phyloP scores from a whole-genome alignment of 2,888 invertebrate genomes.

The Parnassius glacialis region DNA sequence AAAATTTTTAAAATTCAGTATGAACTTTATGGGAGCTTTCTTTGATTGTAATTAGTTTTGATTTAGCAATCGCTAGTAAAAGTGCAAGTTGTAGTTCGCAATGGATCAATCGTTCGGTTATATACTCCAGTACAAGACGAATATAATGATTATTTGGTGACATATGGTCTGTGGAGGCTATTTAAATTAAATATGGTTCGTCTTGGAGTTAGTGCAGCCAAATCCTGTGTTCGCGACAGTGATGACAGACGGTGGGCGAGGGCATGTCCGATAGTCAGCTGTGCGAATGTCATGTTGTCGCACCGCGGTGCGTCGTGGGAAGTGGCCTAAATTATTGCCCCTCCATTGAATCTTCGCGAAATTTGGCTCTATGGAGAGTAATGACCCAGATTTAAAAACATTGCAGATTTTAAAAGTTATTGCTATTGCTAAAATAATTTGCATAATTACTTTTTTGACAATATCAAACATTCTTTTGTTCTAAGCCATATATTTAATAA shows the following conservation, averaged over 20 bases:
- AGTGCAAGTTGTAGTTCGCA: conserved; percentile 3
- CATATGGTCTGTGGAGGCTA: conserved; percentile 16
- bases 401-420: conserved; percentile 27
- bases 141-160: conserved; percentile 3
- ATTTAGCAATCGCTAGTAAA: conserved; percentile 6
- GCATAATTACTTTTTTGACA: conserved; percentile 20
- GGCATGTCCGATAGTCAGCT: conserved; percentile 73
- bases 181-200: conserved; percentile 10
- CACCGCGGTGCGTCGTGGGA: conserved; percentile 60
- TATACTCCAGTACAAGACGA: background rate
- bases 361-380: conserved; percentile 37
- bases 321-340: conserved; percentile 67
- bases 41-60: conserved; percentile 20
- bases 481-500: conserved; percentile 11
- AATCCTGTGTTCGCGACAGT: conserved; percentile 43
- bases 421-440: conserved; percentile 15
- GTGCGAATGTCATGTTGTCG: conserved; percentile 71
- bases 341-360: conserved; percentile 50
- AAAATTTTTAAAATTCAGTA: conserved; percentile 29
- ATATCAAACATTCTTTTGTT: conserved; percentile 24
- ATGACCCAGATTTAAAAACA: conserved; percentile 35
- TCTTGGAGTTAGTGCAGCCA: conserved; percentile 16
- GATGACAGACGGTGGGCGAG: conserved; percentile 45
- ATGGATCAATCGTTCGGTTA: conserved; percentile 4
- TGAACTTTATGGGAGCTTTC: conserved; percentile 14